Evolutionary conservation across 2,888 invertebrate species (phyloP), one percentile per base, ranked within the genome.

Genomic region (Lithophane socia): DNA sequence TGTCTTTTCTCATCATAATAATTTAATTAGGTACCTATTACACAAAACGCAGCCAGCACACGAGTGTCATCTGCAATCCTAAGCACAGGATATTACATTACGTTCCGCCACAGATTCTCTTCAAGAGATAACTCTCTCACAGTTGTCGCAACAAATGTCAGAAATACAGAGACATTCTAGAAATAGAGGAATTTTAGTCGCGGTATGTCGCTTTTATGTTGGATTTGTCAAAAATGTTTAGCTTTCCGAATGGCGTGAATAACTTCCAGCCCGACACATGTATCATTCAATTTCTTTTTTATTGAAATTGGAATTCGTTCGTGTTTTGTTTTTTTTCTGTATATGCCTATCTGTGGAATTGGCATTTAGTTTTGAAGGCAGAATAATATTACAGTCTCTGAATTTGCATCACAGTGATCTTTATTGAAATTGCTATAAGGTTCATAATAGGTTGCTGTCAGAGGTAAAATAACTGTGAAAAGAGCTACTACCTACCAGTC

Each of bases 211-310:
- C 29, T 16, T 49, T 58, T 18, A 47, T 24, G 44, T 42, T 8
- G 42, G 47, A 67, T 66, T 58, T 78, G 24, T 60, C 7, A 24
- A 54, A 83, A 83, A 83, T 37, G 37, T 78, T 83, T 56, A 66
- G 21, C 56, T 78, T 24, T 54, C 10, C n/a, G 29, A 65, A 21
- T 13, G 21, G 18, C 47, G 56, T 49, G 44, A 69, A 77, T 56
- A 83, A 60, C 37, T 83, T 44, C 21, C 8, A 37, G 18, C 47
- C 1, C 18, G 66, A 76, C 66, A 66, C 24, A 42, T 79, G 24
- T 82, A 21, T 58, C 49, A 82, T 56, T 67, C 61, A 49, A 67
- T 75, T 56, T 52, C 0, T 12, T 54, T 65, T 77, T 66, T 60
- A 42, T 77, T 77, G 37, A 77, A 58, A 64, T 68, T 56, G 29